Evolutionary conservation across 1,140 invertebrate genomes (phyloP).

Genomic region (Drosophila nigromelanica): DNA sequence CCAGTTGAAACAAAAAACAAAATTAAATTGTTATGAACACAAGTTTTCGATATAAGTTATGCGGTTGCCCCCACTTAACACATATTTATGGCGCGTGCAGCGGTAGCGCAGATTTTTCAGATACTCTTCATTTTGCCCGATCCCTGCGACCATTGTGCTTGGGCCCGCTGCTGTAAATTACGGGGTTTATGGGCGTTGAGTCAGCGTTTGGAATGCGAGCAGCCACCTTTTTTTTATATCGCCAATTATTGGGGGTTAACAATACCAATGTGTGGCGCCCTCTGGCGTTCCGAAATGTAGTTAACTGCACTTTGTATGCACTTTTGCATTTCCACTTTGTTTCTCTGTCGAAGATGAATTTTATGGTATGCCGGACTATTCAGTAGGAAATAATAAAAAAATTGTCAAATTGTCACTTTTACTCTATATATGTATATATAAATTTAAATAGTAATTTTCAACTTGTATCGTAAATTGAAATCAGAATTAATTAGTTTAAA

Average conservation of each 20-base stretch:
- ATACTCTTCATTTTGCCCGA: slow-evolving; percentile 52
- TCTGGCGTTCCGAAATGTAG: slow-evolving; percentile 16
- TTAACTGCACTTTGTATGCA: slow-evolving; percentile 20
- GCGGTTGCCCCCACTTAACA: slow-evolving; percentile 66
- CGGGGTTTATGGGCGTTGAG: slow-evolving; percentile 51
- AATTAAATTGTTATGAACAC: slow-evolving; percentile 83
- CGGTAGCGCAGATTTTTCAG: slow-evolving; percentile 75
- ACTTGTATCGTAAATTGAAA: too few relatives aligned
- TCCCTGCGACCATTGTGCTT: background rate
- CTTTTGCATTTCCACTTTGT: slow-evolving; percentile 17
- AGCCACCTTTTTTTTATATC: slow-evolving; percentile 9
- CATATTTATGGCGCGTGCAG: slow-evolving; percentile 82
- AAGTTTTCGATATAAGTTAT: slow-evolving; percentile 77
- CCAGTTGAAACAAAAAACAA: slow-evolving; percentile 73
- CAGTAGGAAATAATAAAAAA: too few relatives aligned
- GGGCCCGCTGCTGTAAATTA: slow-evolving; percentile 64
- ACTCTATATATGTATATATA: too few relatives aligned
- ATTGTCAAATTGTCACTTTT: too few relatives aligned
- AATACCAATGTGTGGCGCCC: slow-evolving; percentile 32
- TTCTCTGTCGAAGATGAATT: background rate
- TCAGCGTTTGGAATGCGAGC: slow-evolving; percentile 33
- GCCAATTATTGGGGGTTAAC: slow-evolving; percentile 27
- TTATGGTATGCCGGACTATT: background rate
- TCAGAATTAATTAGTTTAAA: too few relatives aligned
- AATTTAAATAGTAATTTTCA: too few relatives aligned